A percentile compares a stretch with the other conserved stretches of the same genome.
Evolutionary conservation across 2,888 invertebrate species (phyloP).

Genomic region (Dryobotodes eremita): DNA sequence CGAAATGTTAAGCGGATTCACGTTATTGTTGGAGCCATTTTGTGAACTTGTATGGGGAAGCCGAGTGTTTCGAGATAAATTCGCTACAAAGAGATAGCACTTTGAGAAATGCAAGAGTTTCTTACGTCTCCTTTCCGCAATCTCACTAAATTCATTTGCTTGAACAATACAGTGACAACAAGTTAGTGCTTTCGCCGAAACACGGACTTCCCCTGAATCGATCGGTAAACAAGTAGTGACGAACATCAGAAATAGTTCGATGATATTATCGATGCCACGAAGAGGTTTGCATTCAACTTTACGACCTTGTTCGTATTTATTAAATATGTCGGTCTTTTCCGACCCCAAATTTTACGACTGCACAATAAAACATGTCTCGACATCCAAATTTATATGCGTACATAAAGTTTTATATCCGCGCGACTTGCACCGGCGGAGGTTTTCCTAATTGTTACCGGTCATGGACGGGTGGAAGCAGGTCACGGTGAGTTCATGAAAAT

Average conservation of each 20-base stretch:
- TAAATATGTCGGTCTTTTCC: slow-evolving; percentile 90
- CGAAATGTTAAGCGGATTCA: slow-evolving; percentile 82
- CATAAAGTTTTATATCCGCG: slow-evolving; percentile 90
- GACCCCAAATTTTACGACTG: slow-evolving; percentile 89
- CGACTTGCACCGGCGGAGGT: slow-evolving; percentile 87
- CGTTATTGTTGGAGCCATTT: slow-evolving; percentile 81
- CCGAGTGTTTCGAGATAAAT: slow-evolving; percentile 70
- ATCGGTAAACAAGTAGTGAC: slow-evolving; percentile 69
- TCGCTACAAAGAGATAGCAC: slow-evolving; percentile 56
- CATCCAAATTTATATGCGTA: slow-evolving; percentile 90
- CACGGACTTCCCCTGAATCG: slow-evolving; percentile 51
- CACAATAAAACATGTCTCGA: slow-evolving; percentile 91
- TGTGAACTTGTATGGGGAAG: slow-evolving; percentile 75
- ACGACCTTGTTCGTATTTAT: slow-evolving; percentile 90
- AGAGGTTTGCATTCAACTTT: slow-evolving; percentile 88
- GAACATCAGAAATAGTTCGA: slow-evolving; percentile 83
- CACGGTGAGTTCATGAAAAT: slow-evolving; percentile 77
- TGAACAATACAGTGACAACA: slow-evolving; percentile 30
- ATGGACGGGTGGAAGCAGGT: slow-evolving; percentile 81
- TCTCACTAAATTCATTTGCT: slow-evolving; percentile 39
- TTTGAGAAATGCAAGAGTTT: slow-evolving; percentile 51
- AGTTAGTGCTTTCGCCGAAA: slow-evolving; percentile 20
- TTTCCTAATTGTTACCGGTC: slow-evolving; percentile 89
- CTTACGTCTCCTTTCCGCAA: slow-evolving; percentile 41
- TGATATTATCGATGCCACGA: slow-evolving; percentile 87